Conservation (phyloP, 2,888 invertebrate genomes). For the Subacronicta megacephala region DNA sequence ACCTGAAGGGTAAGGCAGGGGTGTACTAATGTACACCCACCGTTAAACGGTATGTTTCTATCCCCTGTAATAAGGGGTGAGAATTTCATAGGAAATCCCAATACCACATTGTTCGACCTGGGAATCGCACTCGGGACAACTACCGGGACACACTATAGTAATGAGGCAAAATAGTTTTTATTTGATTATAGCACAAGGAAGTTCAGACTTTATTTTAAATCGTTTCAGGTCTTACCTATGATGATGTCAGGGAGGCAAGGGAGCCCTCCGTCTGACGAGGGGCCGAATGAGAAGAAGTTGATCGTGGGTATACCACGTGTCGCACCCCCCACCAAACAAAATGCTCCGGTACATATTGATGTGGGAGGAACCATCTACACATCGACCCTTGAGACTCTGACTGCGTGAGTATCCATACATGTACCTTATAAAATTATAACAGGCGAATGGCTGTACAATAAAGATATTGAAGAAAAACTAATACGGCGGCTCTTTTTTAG, state of each 20-base stretch:
- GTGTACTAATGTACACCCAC: too few relatives aligned
- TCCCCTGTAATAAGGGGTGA: too few relatives aligned
- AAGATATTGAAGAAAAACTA: too few relatives aligned
- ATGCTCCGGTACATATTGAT: constrained; percentile 99
- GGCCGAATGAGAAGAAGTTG: constrained; percentile 90
- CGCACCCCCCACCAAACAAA: constrained; percentile 97
- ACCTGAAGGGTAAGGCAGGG: too few relatives aligned
- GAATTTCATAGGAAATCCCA: too few relatives aligned
- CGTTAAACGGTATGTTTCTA: too few relatives aligned
- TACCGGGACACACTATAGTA: too few relatives aligned
- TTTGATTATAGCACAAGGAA: background rate
- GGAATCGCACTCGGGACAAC: too few relatives aligned
- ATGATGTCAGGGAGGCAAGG: constrained; percentile 69
- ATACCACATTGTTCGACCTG: too few relatives aligned
- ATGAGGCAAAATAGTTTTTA: background rate
- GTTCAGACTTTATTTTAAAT: background rate
- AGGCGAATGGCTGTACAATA: too few relatives aligned
- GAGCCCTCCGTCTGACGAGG: constrained; percentile 76
- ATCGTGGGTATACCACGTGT: constrained; percentile 98
- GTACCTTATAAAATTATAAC: too few relatives aligned
- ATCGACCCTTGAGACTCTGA: constrained; percentile 98
- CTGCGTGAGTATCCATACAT: constrained; percentile 97
- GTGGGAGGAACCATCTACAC: constrained; percentile 99
- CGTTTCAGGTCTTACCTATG: constrained; percentile 28
- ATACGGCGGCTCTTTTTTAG: too few relatives aligned